These are phyloP conservation scores for Exephanes ischioxanthus DNA, from an alignment of 2,888 invertebrate genomes.

Conservation along the genomic window DNA sequence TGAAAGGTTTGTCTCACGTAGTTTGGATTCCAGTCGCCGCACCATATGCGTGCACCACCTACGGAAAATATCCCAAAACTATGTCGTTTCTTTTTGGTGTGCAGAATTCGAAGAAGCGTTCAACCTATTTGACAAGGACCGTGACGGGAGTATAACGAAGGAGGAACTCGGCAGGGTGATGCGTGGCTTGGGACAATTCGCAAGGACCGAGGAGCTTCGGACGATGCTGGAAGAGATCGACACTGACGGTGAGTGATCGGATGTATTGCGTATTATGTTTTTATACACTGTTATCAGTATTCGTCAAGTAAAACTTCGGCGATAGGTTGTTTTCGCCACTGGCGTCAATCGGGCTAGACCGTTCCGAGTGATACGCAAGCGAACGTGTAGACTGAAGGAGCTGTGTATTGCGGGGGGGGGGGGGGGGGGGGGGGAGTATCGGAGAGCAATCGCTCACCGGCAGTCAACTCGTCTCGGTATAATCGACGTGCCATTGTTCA, in stretches of 20 bases:
- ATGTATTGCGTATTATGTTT: not conserved
- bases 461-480: conserved; percentile 60
- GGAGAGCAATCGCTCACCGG: conserved; percentile 40
- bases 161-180: conserved; percentile 94
- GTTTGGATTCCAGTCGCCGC: too few species aligned
- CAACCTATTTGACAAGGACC: conserved; percentile 94
- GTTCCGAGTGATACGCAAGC: conserved; percentile 19
- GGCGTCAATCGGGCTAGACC: not conserved
- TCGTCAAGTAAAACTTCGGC: not conserved
- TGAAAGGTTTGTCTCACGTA: conserved; percentile 89
- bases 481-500: conserved; percentile 65
- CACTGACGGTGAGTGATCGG: conserved; percentile 88
- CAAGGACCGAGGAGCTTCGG: conserved; percentile 93
- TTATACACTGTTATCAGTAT: not conserved
- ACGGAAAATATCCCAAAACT: not conserved
- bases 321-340: conserved; percentile 33
- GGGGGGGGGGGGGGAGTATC: conserved; percentile 22
- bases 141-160: conserved; percentile 95
- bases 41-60: not conserved
- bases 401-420: not conserved
- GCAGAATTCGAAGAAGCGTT: conserved; percentile 94
- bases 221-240: conserved; percentile 95
- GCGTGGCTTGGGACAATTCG: conserved; percentile 94
- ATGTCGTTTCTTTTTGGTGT: conserved; percentile 56
- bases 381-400: conserved; percentile 7